phyloP scores from a whole-genome alignment of 2,113 vertebrate species.

The Ammodramus savannarum region DNA sequence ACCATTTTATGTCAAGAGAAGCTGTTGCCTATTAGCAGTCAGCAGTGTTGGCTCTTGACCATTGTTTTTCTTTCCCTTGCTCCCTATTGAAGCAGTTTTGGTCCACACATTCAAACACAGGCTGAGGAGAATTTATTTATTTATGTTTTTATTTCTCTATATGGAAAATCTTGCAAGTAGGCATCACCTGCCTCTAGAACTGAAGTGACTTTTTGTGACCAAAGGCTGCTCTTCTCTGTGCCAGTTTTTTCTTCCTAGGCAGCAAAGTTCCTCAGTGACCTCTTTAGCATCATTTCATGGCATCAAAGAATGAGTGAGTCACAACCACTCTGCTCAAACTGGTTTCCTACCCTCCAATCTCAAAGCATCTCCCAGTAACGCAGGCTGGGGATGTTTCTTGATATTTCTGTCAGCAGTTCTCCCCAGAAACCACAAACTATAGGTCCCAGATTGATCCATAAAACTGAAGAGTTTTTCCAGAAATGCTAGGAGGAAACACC shows the following conservation, averaged over 20 bases:
- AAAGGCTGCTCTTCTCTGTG: neutral
- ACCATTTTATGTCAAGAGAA: neutral
- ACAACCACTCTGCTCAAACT: neutral
- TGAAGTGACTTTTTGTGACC: neutral
- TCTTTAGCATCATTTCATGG: neutral
- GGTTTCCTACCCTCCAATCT: neutral
- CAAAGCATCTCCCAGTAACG: neutral
- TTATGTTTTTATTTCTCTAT: neutral
- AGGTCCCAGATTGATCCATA: neutral
- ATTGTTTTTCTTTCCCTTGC: neutral
- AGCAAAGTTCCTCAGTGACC: neutral
- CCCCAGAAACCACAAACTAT: neutral
- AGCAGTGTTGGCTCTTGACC: accelerated
- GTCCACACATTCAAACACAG: neutral
- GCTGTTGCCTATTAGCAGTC: neutral
- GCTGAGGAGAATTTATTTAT: neutral
- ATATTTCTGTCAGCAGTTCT: neutral
- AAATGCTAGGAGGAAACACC: accelerated
- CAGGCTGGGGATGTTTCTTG: neutral
- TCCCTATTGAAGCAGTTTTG: neutral
- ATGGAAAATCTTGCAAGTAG: neutral
- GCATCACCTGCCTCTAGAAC: neutral
- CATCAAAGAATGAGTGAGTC: neutral
- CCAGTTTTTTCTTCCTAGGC: neutral
- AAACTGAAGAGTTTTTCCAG: neutral